Evolutionary conservation across 2,888 invertebrate genomes (phyloP).

Genomic region (Thelaira solivaga): DNA sequence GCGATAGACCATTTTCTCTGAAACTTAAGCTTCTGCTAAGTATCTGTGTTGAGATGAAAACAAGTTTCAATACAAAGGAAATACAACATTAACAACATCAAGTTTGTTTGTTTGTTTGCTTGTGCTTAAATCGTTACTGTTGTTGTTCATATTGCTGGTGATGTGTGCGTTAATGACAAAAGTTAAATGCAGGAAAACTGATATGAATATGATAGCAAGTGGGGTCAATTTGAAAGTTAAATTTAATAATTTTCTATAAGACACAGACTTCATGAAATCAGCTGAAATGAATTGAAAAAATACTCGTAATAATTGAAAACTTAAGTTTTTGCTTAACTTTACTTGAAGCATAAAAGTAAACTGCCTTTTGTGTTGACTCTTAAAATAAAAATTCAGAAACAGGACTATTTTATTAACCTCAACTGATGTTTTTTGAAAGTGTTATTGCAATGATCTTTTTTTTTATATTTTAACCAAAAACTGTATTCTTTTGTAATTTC

Average conservation of each 20-base stretch:
- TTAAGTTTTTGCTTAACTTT: no score
- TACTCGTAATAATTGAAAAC: no score
- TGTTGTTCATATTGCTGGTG: constrained; percentile 29
- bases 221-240: constrained; percentile 14
- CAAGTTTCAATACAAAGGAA: constrained; percentile 10
- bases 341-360: no score
- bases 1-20: not conserved
- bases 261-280: not conserved
- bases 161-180: constrained; percentile 59
- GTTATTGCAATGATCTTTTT: no score
- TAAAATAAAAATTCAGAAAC: no score
- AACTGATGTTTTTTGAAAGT: no score
- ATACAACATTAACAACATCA: constrained; percentile 1
- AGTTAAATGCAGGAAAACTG: constrained; percentile 58
- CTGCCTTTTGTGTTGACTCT: no score
- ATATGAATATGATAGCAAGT: constrained; percentile 26
- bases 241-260: not conserved
- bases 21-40: constrained; percentile 31
- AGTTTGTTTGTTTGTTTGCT: no score
- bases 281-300: no score
- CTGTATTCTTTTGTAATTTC: no score
- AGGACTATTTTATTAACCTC: no score
- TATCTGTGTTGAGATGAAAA: not conserved
- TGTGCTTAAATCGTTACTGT: constrained; percentile 11
- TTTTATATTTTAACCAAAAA: no score